These are phyloP conservation scores for Corapipo altera DNA, from an alignment of 2,113 vertebrate species.

Conservation along the genomic window DNA sequence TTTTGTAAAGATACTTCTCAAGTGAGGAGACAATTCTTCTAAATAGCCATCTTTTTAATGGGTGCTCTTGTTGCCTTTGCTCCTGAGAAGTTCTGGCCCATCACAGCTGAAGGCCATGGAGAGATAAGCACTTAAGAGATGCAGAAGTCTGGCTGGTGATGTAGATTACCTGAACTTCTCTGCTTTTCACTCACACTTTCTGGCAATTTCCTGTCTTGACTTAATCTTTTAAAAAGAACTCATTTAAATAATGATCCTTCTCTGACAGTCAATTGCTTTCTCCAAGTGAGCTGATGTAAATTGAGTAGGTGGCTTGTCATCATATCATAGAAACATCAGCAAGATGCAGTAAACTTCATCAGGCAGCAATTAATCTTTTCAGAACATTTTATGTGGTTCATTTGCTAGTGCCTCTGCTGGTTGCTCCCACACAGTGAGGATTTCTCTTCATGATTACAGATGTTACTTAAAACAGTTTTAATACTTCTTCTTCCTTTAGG, in stretches of 20 bases:
- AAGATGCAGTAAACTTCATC: background rate
- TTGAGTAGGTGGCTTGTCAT: conserved; percentile 26
- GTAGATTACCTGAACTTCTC: background rate
- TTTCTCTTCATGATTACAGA: background rate
- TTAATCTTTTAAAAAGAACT: conserved; percentile 39
- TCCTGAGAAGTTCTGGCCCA: background rate
- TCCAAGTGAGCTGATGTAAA: conserved; percentile 27
- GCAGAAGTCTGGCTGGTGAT: background rate
- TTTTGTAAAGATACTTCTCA: background rate
- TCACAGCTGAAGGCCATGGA: background rate
- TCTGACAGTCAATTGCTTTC: conserved; percentile 34
- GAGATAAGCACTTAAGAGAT: background rate
- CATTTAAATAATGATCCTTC: conserved; percentile 55
- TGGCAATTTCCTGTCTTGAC: conserved; percentile 36
- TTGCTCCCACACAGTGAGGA: background rate
- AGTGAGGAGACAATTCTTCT: background rate
- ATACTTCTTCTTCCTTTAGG: background rate
- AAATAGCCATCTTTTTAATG: background rate
- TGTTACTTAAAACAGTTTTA: background rate
- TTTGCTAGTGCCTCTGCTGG: background rate
- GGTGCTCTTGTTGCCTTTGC: background rate
- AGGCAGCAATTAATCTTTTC: conserved; percentile 14
- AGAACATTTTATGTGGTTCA: background rate
- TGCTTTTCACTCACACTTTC: conserved; percentile 15
- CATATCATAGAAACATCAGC: conserved; percentile 1